A percentile compares a stretch with the other conserved stretches of the same genome.
Conservation (phyloP, 2,888 invertebrate species). For the Conus canariensis region DNA sequence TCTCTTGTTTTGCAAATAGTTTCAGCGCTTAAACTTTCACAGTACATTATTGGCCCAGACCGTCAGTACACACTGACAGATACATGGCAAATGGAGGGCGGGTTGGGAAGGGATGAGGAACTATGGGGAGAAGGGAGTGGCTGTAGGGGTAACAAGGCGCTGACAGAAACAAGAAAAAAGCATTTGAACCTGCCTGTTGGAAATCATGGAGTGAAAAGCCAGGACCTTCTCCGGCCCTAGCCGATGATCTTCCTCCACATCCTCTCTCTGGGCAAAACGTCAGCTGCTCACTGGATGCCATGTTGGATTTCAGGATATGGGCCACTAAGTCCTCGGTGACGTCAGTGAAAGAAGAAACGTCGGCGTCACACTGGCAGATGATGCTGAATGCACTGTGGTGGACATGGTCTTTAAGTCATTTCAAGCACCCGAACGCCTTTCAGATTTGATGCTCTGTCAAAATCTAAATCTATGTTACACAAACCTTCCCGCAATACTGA, state of each 20-base stretch:
- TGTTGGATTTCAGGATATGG: constrained; percentile 4
- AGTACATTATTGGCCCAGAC: too few species aligned
- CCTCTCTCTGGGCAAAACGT: neutral
- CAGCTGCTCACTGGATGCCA: neutral
- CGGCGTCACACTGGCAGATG: constrained; percentile 27
- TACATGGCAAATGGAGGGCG: too few species aligned
- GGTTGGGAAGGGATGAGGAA: too few species aligned
- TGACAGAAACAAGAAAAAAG: too few species aligned
- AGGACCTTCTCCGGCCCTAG: neutral
- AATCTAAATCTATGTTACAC: neutral
- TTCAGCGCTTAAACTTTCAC: too few species aligned
- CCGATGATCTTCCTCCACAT: neutral
- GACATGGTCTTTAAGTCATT: neutral
- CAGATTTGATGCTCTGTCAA: too few species aligned
- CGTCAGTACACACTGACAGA: too few species aligned
- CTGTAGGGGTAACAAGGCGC: neutral
- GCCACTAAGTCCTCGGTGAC: constrained; percentile 24
- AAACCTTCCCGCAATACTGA: neutral
- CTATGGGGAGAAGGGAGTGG: neutral
- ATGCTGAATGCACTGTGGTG: constrained; percentile 25
- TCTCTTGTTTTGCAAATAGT: too few species aligned
- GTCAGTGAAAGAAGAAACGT: constrained; percentile 20
- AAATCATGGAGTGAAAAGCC: neutral
- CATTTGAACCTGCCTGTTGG: neutral
- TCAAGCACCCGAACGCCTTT: too few species aligned